A percentile compares a stretch with the other conserved stretches of the same genome.
Evolutionary conservation across 2,113 vertebrate genomes (phyloP).

Genomic region (Odocoileus hemionus): DNA sequence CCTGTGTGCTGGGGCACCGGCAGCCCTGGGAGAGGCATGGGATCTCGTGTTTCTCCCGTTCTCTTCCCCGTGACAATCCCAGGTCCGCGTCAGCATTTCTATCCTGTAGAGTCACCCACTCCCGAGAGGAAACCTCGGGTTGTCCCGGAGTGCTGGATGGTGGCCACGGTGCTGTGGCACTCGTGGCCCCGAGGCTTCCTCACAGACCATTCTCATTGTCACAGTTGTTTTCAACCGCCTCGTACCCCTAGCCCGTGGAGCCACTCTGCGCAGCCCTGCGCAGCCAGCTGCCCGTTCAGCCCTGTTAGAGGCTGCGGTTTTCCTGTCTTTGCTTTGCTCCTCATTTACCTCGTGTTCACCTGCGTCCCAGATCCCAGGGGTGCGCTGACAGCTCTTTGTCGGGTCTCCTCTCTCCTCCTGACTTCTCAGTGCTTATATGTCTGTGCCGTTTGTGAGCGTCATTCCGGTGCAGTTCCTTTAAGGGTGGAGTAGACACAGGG

Average conservation of each 20-base stretch:
- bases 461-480: background rate
- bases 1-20: background rate
- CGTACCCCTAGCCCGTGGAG: background rate
- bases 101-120: background rate
- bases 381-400: background rate
- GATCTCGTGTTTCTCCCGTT: background rate
- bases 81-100: background rate
- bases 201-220: background rate
- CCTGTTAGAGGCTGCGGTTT: background rate
- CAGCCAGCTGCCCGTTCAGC: background rate
- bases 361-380: background rate
- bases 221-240: background rate
- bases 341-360: background rate
- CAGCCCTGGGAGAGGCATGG: background rate
- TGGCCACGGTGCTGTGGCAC: background rate
- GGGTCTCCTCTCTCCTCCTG: background rate
- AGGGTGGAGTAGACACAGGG: no score
- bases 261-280: accelerated
- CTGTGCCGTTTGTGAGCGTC: background rate
- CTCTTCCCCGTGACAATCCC: background rate
- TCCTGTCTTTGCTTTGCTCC: background rate
- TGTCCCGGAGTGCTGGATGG: background rate
- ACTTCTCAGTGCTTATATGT: background rate
- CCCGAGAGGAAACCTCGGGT: background rate
- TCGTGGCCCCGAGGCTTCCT: background rate